Evolutionary conservation across 2,888 invertebrate species (phyloP), one percentile per base, ranked within the genome.

Genomic region (Mylabris sibirica): DNA sequence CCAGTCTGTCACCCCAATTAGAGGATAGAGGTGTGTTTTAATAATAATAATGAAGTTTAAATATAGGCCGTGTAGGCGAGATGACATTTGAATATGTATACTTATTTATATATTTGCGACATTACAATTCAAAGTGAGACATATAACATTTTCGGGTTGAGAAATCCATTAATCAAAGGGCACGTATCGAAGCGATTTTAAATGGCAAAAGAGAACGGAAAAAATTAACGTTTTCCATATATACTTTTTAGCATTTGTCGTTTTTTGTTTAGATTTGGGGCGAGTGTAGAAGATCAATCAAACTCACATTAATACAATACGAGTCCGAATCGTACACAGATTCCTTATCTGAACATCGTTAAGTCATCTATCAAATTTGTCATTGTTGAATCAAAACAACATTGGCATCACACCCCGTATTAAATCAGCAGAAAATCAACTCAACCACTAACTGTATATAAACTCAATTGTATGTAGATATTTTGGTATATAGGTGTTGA

Each of bases 81-180:
- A 65, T 75, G 76, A 75, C 76, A 75, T 76, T 76, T 75, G 70
- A 73, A 74, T 74, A 68, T 64, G 66, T 69, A 67, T 66, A 69
- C 68, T 67, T 66, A 71, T 69, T n/a, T 30, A 30, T 69, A 70
- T 71, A 76, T 74, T 75, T 71, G 68, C 73, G 72, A 72, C 76
- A 72, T 75, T 74, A 72, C 72, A 71, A 75, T 73, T 74, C 71
- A 69, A 72, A 72, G 69, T 71, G 72, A 75, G 74, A 75, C 72
- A 70, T 70, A 73, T 75, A 75, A 73, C 74, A 75, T 77, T 74
- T 72, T 30, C 30, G 69, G 69, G 65, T 53, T 22, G 68, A 63
- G 68, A 65, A 70, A 72, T 70, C 74, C 74, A 77, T 77, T 77
- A 74, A 77, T 77, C 77, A 77, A 72, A 74, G 72, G 61, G 66